phyloP scores from a whole-genome alignment of 2,888 invertebrate genomes.

The Oscheius sp. region DNA sequence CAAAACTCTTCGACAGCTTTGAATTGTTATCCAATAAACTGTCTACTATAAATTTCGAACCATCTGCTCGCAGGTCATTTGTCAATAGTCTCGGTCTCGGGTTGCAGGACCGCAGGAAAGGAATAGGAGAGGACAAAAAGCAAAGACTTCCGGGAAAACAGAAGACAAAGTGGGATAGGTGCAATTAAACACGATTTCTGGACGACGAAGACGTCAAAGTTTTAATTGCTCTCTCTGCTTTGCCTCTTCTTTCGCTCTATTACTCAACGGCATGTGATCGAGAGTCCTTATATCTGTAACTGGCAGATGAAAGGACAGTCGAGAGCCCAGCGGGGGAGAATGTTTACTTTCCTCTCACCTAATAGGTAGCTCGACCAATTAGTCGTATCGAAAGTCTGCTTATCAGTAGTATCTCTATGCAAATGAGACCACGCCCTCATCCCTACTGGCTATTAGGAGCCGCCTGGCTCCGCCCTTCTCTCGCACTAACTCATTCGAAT shows the following conservation, averaged over 20 bases:
- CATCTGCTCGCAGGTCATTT: constrained; percentile 32
- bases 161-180: background rate
- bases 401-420: constrained; percentile 20
- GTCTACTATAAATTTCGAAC: constrained; percentile 28
- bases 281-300: background rate
- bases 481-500: constrained; percentile 36
- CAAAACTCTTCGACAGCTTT: constrained; percentile 69
- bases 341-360: too few relatives aligned
- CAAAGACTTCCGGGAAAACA: background rate
- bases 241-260: background rate
- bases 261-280: background rate
- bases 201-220: background rate
- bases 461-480: constrained; percentile 20
- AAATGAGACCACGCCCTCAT: constrained; percentile 24
- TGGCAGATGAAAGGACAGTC: background rate
- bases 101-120: background rate
- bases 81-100: constrained; percentile 7
- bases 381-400: background rate
- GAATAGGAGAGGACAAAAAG: background rate
- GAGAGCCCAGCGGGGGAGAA: background rate
- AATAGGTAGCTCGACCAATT: too few relatives aligned
- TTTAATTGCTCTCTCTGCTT: background rate
- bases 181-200: background rate
- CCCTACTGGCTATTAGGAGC: constrained; percentile 31
- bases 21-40: constrained; percentile 30